Percentiles rank a stretch among this genome's conserved stretches.
These are phyloP conservation scores for Bombus huntii DNA, from an alignment of 1,140 invertebrate species.

Conservation along the genomic window DNA sequence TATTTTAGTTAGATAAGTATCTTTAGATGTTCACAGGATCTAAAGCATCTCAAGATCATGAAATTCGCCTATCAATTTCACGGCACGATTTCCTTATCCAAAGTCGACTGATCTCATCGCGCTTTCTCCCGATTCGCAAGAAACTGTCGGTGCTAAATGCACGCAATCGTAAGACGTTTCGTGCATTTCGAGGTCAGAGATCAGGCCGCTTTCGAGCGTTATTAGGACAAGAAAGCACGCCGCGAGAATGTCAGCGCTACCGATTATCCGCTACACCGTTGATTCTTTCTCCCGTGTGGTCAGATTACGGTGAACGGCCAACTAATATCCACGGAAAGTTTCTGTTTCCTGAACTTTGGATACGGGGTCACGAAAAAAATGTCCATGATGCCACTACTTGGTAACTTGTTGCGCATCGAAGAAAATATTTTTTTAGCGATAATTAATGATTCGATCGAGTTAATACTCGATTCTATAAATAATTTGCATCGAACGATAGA, in stretches of 20 bases:
- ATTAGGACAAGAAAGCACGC: conserved; percentile 18
- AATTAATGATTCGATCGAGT: not conserved
- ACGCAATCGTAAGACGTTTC: conserved; percentile 10
- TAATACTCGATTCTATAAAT: too few species aligned
- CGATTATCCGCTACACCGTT: not conserved
- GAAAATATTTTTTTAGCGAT: not conserved
- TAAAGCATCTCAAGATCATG: not conserved
- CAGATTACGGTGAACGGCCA: not conserved
- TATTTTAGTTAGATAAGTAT: too few species aligned
- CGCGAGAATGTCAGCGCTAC: conserved; percentile 7
- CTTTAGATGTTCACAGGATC: not conserved
- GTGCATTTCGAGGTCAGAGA: conserved; percentile 10
- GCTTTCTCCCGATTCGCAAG: conserved; percentile 1
- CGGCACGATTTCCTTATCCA: not conserved
- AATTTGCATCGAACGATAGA: not conserved
- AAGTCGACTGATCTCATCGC: not conserved
- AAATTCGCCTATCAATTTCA: not conserved
- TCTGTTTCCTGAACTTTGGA: not conserved
- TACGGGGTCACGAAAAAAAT: not conserved
- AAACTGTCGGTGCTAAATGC: not conserved
- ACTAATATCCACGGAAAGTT: not conserved
- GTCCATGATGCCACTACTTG: too few species aligned
- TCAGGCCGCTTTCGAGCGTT: conserved; percentile 31
- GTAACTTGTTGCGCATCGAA: not conserved
- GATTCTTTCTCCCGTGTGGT: not conserved